Evolutionary conservation across 2,113 vertebrate species (phyloP).

Genomic region (Sceloporus undulatus): DNA sequence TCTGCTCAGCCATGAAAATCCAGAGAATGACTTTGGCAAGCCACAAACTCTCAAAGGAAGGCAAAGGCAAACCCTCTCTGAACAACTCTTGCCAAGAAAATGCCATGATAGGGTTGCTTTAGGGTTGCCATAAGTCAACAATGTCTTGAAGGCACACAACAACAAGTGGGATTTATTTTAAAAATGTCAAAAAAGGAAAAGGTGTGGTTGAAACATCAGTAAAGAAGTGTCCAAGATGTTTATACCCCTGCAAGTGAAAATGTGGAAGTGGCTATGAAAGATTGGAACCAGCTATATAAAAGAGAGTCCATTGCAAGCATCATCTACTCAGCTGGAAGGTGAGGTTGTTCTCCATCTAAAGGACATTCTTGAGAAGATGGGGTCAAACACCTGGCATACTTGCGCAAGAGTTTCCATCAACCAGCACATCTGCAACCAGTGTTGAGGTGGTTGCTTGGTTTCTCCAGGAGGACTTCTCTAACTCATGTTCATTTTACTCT

Average conservation of each 20-base stretch:
- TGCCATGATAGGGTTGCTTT: no score
- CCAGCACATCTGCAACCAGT: not conserved
- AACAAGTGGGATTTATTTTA: no score
- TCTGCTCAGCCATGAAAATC: no score
- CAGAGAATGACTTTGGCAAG: no score
- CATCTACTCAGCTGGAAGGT: not conserved
- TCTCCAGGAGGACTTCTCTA: constrained; percentile 25
- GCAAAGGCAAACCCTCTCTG: no score
- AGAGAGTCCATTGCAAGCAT: not conserved
- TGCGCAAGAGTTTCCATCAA: not conserved
- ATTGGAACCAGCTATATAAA: constrained; percentile 14
- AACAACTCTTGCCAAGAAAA: no score
- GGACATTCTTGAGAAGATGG: rapidly evolving
- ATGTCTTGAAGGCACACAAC: no score
- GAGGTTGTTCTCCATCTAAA: rapidly evolving
- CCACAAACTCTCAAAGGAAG: no score
- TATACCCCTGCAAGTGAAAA: not conserved
- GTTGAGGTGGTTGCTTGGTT: not conserved
- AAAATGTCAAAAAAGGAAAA: constrained; percentile 41
- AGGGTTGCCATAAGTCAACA: no score
- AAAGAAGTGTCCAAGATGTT: constrained; percentile 42
- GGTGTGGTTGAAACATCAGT: constrained; percentile 71
- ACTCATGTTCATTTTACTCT: rapidly evolving
- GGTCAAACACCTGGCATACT: rapidly evolving
- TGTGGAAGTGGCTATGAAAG: constrained; percentile 51